Base-by-base conservation (phyloP, 2,113 vertebrate genomes). In the human (Homo sapiens) region DNA sequence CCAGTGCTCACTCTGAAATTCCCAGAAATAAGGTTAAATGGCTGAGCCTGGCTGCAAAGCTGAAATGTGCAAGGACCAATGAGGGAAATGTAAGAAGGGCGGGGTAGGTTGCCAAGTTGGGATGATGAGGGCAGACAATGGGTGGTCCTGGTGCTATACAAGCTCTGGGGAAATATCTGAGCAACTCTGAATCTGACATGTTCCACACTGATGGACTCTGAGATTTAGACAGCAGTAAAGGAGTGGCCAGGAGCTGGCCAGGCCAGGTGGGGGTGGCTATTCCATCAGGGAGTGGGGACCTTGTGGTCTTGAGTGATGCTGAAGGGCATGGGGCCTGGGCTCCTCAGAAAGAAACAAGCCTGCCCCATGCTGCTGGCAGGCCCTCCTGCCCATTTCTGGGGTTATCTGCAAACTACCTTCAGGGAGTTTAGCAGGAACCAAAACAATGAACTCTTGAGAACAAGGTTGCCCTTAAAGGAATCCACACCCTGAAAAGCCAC, bases 301-400 rank as follows among this genome's bases (percentile, higher is more conserved):
- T n/a, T 12, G 5, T 40, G 6, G 13, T 27, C 80, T 79, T 45
- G 22, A 55, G 7, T 0, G 25, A 55, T 9, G 45, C 6, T 52
- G 23, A 23, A 0, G 9, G 35, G 13, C 0, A 1, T 13, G 23
- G 0, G 5, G 13, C 14, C 5, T 3, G 2, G 1, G 18, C 48
- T 18, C 7, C 25, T 27, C 30, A 17, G n/a, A 25, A 17, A 70
- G 6, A 25, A 30, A 8, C 16, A 20, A 50, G 59, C 32, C 16
- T 43, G n/a, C 25, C 17, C 32, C 16, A 16, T 6, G 38, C 4
- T 66, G 13, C 48, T 0, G 10, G 14, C 18, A 18, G 14, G 1
- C 1, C 32, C 50, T 90, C 22, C 38, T 12, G 20, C 25, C 40
- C 50, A 40, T 25, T 32, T n/a, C 78, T 48, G 30, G 3, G n/a